Evolutionary conservation across 1,140 invertebrate genomes (phyloP).

Genomic region (Drosophila ogumai): DNA sequence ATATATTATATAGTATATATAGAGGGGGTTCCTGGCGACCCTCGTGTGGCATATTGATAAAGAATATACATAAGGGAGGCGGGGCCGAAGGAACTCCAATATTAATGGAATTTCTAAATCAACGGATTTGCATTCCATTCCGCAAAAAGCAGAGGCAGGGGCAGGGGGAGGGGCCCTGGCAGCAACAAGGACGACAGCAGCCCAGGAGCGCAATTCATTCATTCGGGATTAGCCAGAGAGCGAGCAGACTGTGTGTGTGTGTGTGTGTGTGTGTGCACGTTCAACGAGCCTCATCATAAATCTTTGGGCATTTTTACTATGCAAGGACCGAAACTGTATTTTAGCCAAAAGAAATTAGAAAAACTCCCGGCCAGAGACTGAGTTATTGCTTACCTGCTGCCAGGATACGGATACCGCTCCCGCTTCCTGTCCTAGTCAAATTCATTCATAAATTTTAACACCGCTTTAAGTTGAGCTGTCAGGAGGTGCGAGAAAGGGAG

Average conservation of each 20-base stretch:
- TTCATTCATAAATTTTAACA: conserved; percentile 79
- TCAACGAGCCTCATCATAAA: conserved; percentile 67
- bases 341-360: conserved; percentile 54
- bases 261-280: conserved; percentile 22
- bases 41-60: conserved; percentile 59
- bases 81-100: conserved; percentile 42
- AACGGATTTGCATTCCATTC: conserved; percentile 56
- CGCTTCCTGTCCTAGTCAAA: conserved; percentile 42
- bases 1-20: conserved; percentile 3
- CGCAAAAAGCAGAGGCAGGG: background rate
- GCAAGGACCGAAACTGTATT: conserved; percentile 61
- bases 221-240: conserved; percentile 64
- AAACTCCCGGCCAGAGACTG: conserved; percentile 48
- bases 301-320: conserved; percentile 70
- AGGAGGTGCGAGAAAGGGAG: conserved; percentile 14
- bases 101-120: conserved; percentile 70
- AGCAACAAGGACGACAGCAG: conserved; percentile 34
- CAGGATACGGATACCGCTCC: conserved; percentile 18
- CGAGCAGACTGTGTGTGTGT: conserved; percentile 14
- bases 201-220: conserved; percentile 72
- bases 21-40: background rate
- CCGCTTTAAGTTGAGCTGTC: conserved; percentile 64
- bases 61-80: conserved; percentile 27
- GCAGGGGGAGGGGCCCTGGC: background rate
- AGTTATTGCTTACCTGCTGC: conserved; percentile 58